Evolutionary conservation across 35 echinoderm and acorn worm species (phyloP).

Genomic region (Diadema setosum): DNA sequence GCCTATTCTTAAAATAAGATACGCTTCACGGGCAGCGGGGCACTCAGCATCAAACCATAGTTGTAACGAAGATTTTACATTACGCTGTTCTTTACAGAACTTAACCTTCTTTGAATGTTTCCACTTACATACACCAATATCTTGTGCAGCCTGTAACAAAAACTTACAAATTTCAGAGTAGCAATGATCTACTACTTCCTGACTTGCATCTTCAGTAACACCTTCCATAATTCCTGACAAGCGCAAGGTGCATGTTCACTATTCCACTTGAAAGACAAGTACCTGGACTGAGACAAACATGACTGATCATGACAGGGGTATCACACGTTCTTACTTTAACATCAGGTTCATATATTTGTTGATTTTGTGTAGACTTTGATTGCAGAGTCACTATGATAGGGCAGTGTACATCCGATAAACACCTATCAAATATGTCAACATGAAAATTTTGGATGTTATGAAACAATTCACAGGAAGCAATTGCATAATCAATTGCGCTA

Average conservation of each 20-base stretch:
- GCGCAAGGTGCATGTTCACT: background rate
- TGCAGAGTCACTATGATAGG: background rate
- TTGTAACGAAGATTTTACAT: too few relatives aligned
- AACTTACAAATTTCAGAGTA: background rate
- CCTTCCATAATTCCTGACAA: background rate
- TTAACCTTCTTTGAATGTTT: background rate
- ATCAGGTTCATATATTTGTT: background rate
- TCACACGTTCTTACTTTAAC: background rate
- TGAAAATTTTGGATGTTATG: slow-evolving; percentile 1
- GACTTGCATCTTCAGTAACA: background rate
- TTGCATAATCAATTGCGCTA: background rate
- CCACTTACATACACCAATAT: background rate
- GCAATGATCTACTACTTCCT: background rate
- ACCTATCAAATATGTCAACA: background rate
- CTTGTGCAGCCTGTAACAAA: background rate
- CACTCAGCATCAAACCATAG: too few relatives aligned
- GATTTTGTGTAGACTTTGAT: background rate
- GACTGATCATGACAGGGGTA: background rate
- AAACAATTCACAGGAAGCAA: background rate
- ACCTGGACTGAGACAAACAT: background rate
- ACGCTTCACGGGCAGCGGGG: too few relatives aligned
- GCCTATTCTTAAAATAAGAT: too few relatives aligned
- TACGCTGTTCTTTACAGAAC: too few relatives aligned
- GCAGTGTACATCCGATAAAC: background rate
- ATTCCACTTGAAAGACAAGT: background rate